Evolutionary conservation across 2,113 vertebrate species (phyloP), one percentile per base, ranked within the genome.

Genomic region (Marcusenius ussheri): DNA sequence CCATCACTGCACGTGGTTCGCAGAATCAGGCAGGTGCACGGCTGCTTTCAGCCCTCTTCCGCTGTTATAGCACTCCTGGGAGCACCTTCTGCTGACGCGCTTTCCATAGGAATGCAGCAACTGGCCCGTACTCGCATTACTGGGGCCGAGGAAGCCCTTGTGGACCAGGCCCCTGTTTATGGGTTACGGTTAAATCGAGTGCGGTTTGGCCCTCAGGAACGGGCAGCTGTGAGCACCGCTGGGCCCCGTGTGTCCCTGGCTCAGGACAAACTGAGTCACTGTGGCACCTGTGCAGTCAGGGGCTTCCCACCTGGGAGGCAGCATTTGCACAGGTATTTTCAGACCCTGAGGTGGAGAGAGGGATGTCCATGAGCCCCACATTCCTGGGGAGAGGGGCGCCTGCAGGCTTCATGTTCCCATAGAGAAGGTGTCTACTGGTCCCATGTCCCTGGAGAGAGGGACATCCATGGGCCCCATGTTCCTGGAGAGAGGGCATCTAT

Each of bases 21-120:
- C 53, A 66, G 85, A 35, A 62, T 62, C 87, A 39, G 56, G 87
- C 87, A 13, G 87, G 35, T 88, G 87, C 56, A 62, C 10, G 56
- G 35, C 87, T 42, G 87, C 31, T 62, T 53, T 47, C 42, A 47
- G 83, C 35, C 83, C 83, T 84, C 83, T 42, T 39, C 74, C 31
- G 31, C 17, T 39, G 51, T 39, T 39, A 53, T 39, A 51, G 47
- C 50, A 53, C 86, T 87, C n/a, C n/a, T 27, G 56, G 53, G 87
- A 88, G 53, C 3, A 5, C 27, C 87, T 46, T 88, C 53, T 62
- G 87, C 87, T 62, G 53, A 62, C 53, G 87, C 39, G 31, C 11
- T 88, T 88, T 66, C 87, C 35, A 46, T 66, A 27, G 53, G 19
- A 88, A 88, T 62, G 35, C 35, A 42, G 39, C 39, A 10, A 21